Evolutionary conservation across 2,888 invertebrate genomes (phyloP).

Genomic region (Zygaena filipendulae): DNA sequence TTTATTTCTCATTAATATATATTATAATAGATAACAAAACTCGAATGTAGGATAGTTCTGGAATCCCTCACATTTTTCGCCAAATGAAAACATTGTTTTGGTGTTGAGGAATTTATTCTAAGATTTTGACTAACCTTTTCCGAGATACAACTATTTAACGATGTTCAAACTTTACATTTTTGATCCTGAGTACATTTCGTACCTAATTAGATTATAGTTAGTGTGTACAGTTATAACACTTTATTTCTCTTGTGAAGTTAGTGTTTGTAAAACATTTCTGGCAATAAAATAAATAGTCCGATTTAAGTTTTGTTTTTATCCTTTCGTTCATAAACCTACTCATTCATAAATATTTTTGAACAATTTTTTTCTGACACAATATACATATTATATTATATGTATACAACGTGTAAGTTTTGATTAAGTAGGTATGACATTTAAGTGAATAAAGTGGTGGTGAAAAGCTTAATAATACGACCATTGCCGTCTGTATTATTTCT

Average conservation of each 20-base stretch:
- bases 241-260: constrained; percentile 39
- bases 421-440: too few relatives aligned
- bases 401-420: too few relatives aligned
- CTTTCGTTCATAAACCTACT: too few relatives aligned
- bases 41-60: constrained; percentile 54
- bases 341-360: constrained; percentile 3
- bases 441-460: too few relatives aligned
- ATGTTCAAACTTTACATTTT: constrained; percentile 30
- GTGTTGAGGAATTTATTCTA: constrained; percentile 31
- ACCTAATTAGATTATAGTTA: constrained; percentile 51
- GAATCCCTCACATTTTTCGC: constrained; percentile 45
- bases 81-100: constrained; percentile 30
- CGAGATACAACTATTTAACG: constrained; percentile 30
- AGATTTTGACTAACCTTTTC: constrained; percentile 50
- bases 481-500: too few relatives aligned
- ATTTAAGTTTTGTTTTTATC: constrained; percentile 21
- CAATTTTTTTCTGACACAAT: too few relatives aligned
- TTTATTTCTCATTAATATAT: constrained; percentile 45
- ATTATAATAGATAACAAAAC: constrained; percentile 58
- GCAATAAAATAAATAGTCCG: constrained; percentile 61
- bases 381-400: too few relatives aligned
- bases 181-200: constrained; percentile 53
- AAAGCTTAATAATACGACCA: too few relatives aligned
- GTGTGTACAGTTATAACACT: constrained; percentile 57
- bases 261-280: constrained; percentile 65